Percentiles rank a stretch among this genome's conserved stretches.
phyloP scores from a whole-genome alignment of 2,888 invertebrate species.

The Dasysyrphus tricinctus region DNA sequence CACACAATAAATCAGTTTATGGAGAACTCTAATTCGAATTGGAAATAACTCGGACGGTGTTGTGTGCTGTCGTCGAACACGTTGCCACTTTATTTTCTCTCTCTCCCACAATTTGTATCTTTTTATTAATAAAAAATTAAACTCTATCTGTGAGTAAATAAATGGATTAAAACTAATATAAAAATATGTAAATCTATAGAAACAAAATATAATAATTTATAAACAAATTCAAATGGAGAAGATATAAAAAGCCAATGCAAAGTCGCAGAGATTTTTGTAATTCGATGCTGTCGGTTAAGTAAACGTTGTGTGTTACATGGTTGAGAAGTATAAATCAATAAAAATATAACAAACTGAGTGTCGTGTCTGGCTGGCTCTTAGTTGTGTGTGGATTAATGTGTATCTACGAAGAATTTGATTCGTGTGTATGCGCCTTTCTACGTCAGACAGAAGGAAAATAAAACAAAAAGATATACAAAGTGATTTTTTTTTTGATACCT shows the following conservation, averaged over 20 bases:
- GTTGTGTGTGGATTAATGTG: slow-evolving; percentile 29
- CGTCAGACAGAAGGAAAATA: slow-evolving; percentile 68
- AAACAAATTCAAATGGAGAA: slow-evolving; percentile 28
- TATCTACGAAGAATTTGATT: slow-evolving; percentile 1
- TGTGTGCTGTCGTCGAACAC: slow-evolving; percentile 65
- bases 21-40: slow-evolving; percentile 75
- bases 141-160: slow-evolving; percentile 54
- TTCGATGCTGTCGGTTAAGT: slow-evolving; percentile 68
- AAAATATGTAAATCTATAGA: not conserved
- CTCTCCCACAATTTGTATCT: slow-evolving; percentile 41
- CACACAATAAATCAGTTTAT: slow-evolving; percentile 74
- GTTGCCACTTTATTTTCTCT: slow-evolving; percentile 56
- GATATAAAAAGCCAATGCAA: slow-evolving; percentile 62
- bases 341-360: slow-evolving; percentile 71
- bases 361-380: slow-evolving; percentile 30
- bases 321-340: slow-evolving; percentile 70
- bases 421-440: slow-evolving; percentile 31
- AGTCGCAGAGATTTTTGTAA: slow-evolving; percentile 65
- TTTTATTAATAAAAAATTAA: slow-evolving; percentile 16
- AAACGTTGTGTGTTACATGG: slow-evolving; percentile 58
- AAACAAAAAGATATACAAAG: slow-evolving; percentile 56
- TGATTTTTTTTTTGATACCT: slow-evolving; percentile 6
- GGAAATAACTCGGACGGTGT: slow-evolving; percentile 69
- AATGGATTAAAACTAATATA: slow-evolving; percentile 10
- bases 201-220: slow-evolving; percentile 18